These are phyloP conservation scores for Conchocele bisecta DNA, from an alignment of 2,888 invertebrate species.

Conservation along the genomic window DNA sequence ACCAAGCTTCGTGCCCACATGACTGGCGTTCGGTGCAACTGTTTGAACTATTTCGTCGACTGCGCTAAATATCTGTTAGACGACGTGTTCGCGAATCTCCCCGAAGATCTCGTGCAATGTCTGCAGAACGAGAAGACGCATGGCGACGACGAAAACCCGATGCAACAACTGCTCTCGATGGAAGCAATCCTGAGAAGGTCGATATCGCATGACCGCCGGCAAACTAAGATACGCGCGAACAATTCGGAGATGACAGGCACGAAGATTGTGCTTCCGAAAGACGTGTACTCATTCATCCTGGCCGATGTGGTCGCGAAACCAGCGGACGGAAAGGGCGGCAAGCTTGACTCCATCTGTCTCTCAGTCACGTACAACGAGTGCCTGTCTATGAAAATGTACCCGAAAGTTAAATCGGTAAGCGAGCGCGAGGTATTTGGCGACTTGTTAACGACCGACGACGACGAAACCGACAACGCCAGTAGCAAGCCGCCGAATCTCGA, in stretches of 20 bases:
- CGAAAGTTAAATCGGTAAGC: conserved; percentile 10
- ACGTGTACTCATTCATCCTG: conserved; percentile 9
- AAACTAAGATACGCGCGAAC: background rate
- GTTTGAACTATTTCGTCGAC: conserved; percentile 5
- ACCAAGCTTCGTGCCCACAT: conserved; percentile 8
- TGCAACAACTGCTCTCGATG: conserved; percentile 5
- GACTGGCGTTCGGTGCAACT: conserved; percentile 6
- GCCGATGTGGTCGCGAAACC: background rate
- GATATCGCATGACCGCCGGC: too few relatives aligned
- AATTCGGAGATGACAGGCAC: background rate
- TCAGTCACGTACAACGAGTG: conserved; percentile 1
- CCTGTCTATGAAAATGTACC: conserved; percentile 5
- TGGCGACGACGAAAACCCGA: background rate
- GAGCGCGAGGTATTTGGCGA: too few relatives aligned
- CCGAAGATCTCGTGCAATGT: background rate
- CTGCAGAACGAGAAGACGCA: background rate
- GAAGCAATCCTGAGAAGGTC: conserved; percentile 1
- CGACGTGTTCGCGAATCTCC: conserved; percentile 7
- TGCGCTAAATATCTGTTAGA: conserved; percentile 17
- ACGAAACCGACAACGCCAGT: background rate
- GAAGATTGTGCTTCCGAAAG: conserved; percentile 8
- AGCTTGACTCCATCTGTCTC: background rate
- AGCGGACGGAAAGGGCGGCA: background rate
- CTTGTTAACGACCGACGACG: too few relatives aligned
- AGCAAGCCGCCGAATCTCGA: background rate